phyloP scores from a whole-genome alignment of 2,113 vertebrate genomes.

The Coturnix japonica region DNA sequence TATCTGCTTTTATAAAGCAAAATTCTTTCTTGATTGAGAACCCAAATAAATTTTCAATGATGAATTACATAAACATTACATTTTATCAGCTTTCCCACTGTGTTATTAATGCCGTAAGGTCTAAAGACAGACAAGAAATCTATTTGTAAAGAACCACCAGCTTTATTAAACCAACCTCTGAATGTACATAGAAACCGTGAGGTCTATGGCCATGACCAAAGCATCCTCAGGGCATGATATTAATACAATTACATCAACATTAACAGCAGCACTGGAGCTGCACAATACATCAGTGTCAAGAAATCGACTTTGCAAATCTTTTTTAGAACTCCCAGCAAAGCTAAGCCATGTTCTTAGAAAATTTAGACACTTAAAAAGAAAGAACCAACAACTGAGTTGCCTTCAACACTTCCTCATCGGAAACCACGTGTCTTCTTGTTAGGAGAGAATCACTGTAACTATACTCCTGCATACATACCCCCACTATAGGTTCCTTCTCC shows the following conservation, averaged over 20 bases:
- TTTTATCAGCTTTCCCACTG: not conserved
- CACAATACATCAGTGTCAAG: not conserved
- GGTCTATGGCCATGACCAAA: not conserved
- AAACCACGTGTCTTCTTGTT: not conserved
- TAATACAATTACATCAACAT: not conserved
- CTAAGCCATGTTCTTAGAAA: not conserved
- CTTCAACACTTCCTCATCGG: not conserved
- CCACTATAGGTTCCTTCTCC: not conserved
- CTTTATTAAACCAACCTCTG: constrained; percentile 34
- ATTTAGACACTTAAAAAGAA: not conserved
- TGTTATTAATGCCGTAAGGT: not conserved
- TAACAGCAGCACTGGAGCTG: not conserved
- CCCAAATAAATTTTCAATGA: not conserved
- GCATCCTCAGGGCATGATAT: not conserved
- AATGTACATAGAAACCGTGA: not conserved
- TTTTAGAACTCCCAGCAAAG: not conserved
- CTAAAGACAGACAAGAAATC: not conserved
- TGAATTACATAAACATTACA: fast-evolving
- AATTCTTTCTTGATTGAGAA: not conserved
- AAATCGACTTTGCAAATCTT: not conserved
- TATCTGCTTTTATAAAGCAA: constrained; percentile 19
- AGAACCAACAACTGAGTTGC: not conserved
- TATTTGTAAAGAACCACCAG: not conserved
- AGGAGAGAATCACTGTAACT: not conserved
- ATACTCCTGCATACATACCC: not conserved